A percentile compares a stretch with the other conserved stretches of the same genome.
These are phyloP conservation scores for Chiridota heheva DNA, from an alignment of 35 echinoderm and acorn worm genomes.

Conservation along the genomic window DNA sequence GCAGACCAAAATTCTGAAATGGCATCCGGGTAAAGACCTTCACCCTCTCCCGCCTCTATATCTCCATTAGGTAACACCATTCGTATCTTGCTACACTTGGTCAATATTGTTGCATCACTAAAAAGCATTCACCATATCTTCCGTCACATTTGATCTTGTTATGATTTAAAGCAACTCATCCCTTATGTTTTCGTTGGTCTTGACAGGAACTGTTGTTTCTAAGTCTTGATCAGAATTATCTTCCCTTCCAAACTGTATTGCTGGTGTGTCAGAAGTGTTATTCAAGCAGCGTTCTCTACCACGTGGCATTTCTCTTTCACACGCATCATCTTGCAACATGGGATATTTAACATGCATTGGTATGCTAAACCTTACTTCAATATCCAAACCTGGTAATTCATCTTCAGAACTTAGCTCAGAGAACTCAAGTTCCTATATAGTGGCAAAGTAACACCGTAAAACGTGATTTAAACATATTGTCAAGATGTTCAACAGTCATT, in stretches of 20 bases:
- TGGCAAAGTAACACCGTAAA: conserved; percentile 1
- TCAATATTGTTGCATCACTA: conserved; percentile 25
- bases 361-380: no score
- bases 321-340: no score
- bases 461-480: neutral
- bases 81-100: neutral
- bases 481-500: neutral
- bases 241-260: neutral
- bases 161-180: neutral
- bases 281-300: no score
- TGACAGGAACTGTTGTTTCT: neutral
- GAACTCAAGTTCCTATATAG: neutral
- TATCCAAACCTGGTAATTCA: no score
- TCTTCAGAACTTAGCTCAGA: no score
- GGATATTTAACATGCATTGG: no score
- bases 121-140: conserved; percentile 25
- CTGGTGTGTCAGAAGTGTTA: neutral
- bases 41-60: conserved; percentile 22
- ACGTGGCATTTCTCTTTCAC: no score
- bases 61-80: conserved; percentile 24
- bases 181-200: neutral
- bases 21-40: conserved; percentile 10
- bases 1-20: conserved; percentile 29
- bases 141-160: neutral
- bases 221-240: neutral